phyloP scores from a whole-genome alignment of 2,113 vertebrate species.

The Indicator indicator region DNA sequence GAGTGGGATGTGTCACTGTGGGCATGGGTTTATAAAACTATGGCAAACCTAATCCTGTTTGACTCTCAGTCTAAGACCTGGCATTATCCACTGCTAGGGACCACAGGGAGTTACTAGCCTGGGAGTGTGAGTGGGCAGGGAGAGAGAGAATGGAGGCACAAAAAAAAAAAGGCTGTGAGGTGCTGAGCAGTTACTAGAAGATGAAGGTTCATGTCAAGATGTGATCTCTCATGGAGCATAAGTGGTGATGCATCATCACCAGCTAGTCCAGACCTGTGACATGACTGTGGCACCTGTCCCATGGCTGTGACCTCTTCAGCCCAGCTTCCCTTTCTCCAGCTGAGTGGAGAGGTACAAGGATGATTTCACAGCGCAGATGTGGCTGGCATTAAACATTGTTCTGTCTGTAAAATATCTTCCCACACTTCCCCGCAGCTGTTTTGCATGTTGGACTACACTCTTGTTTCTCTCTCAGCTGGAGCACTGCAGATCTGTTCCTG shows the following conservation, averaged over 20 bases:
- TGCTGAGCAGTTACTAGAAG: neutral
- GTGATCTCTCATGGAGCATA: accelerated
- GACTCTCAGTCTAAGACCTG: neutral
- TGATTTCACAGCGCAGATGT: neutral
- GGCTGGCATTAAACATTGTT: neutral
- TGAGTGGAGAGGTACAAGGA: neutral
- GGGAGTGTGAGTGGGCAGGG: neutral
- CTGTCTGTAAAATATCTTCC: neutral
- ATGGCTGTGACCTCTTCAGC: neutral
- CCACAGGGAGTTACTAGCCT: neutral
- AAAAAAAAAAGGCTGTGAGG: neutral
- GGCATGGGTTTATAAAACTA: neutral
- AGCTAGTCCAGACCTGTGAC: neutral
- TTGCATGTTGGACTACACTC: neutral
- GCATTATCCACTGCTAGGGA: neutral
- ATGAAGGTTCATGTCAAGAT: neutral
- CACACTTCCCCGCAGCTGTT: neutral
- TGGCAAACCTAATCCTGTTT: neutral
- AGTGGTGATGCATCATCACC: neutral
- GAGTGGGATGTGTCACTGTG: neutral
- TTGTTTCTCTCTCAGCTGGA: neutral
- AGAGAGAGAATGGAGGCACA: neutral
- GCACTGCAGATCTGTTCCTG: neutral
- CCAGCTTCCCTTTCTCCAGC: neutral
- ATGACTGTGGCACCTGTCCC: neutral